Evolutionary conservation across 1,140 invertebrate species (phyloP).

Genomic region (Stenopsyche tienmushanensis): DNA sequence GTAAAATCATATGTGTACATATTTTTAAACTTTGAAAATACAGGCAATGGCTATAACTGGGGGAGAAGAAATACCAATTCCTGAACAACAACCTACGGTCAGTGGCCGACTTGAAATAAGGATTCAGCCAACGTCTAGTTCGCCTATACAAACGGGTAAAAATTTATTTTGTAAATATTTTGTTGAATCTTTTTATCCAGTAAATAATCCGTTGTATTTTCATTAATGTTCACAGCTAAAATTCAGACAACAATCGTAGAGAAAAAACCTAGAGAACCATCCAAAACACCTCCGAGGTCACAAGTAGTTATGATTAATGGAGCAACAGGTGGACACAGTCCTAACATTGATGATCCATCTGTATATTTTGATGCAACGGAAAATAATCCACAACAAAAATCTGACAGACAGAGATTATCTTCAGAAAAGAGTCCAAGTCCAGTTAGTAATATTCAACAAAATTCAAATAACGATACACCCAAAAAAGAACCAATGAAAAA

Average conservation of each 20-base stretch:
- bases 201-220: slow-evolving; percentile 11
- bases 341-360: slow-evolving; percentile 62
- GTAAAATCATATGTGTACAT: background rate
- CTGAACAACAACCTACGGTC: slow-evolving; percentile 61
- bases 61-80: slow-evolving; percentile 40
- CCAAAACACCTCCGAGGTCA: slow-evolving; percentile 27
- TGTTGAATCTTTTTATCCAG: slow-evolving; percentile 8
- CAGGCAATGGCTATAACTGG: slow-evolving; percentile 36
- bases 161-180: background rate
- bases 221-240: slow-evolving; percentile 31
- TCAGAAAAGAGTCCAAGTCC: slow-evolving; percentile 43
- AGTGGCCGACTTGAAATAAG: slow-evolving; percentile 79
- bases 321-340: slow-evolving; percentile 56
- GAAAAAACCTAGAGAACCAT: slow-evolving; percentile 16
- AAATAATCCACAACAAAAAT: slow-evolving; percentile 45
- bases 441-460: slow-evolving; percentile 12
- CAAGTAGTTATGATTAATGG: slow-evolving; percentile 46
- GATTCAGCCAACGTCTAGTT: slow-evolving; percentile 59
- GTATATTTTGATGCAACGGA: slow-evolving; percentile 67
- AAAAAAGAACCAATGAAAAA: slow-evolving; percentile 30
- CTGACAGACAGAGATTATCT: slow-evolving; percentile 44
- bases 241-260: slow-evolving; percentile 36
- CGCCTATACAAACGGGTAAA: slow-evolving; percentile 47
- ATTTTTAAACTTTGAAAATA: too few relatives aligned
- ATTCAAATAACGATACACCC: background rate